Base-by-base conservation (phyloP, 1,140 invertebrate genomes). In the Brachionus angularis region DNA sequence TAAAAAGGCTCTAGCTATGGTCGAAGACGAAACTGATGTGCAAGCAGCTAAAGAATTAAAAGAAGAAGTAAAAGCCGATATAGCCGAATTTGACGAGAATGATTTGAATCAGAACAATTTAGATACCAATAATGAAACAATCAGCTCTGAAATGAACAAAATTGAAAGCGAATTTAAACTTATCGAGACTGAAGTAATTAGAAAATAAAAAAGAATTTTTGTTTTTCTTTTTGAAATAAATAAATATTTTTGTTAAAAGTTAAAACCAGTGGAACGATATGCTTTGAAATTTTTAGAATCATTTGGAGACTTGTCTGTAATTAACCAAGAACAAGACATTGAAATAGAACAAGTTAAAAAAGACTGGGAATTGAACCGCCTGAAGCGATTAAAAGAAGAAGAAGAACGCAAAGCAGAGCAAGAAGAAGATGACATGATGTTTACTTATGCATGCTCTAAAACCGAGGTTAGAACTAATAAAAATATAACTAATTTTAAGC, bases 51-150 rank as follows among this genome's bases (percentile, higher is more conserved):
- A 87, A 78, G 90, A 87, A 5, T 92, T 91, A 0, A 89, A 90
- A 76, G 91, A 91, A 3, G 94, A 98, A 83, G 91, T 89, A 71
- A 90, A 89, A 46, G 92, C 91, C 12, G 93, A 96, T 79, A 83
- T 96, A 71, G 92, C 91, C 0, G 93, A 96, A 81, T 97, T 96
- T 83, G 93, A 97, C 84, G 94, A 97, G 83, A 91, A 88, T 76
- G 91, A 95, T 83, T 80, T 73, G 80, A 81, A 61, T 88, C 89
- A 44, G 87, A 89, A 8, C 85, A n/a, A n/a, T n/a, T n/a, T n/a
- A n/a, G n/a, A n/a, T n/a, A n/a, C n/a, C n/a, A n/a, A 85, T 16
- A 87, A 87, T 33, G 16, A 31, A 33, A 36, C 16, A 33, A 55
- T 14, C 7, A 18, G 5, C n/a, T n/a, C 10, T 7, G 42, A 81